Base-by-base conservation (phyloP, 2,113 vertebrate genomes). In the Falcunculus frontatus region DNA sequence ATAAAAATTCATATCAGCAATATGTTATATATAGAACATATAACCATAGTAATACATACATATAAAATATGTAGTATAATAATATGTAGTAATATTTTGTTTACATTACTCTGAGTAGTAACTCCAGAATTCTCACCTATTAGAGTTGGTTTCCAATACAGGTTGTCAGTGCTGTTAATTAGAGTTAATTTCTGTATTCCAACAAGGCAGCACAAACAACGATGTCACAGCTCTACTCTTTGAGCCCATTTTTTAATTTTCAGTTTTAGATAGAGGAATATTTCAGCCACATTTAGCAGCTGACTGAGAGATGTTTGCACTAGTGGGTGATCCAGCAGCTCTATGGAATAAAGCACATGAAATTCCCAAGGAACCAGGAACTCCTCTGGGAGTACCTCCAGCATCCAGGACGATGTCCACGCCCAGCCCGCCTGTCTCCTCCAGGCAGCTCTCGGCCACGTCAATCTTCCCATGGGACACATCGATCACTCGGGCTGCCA, bases 381-480 rank as follows among this genome's bases (percentile, higher is more conserved):
- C 6, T 4, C 11, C 32, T 4, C 27, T 1, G 2, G 16, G 16
- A 6, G n/a, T n/a, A 88, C 85, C 99, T 99, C 99, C 99, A 60
- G 98, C 98, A 89, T 99, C 99, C 30, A 99, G 84, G 17, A 99
- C 97, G 32, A 99, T 98, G 83, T 99, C 99, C 75, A 99, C 98
- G 70, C 99, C 99, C 50, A 99, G 98, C 83, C 99, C 99, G 29
- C 99, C 99, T 0, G 99, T 99, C 97, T 99, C 99, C 97, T 99
- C 99, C 96, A 99, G 89, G 79, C 99, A 99, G 49, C 97, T 98
- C 27, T 99, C 98, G 62, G 99, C 98, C 84, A 99, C 93, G 22
- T 98, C 98, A 7, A 97, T 96, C 68, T 98, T 98, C 23, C 97
- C 92, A 21, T 97, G 98, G 55, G 97, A 98, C 30, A 98, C 89